Evolutionary conservation across 2,888 invertebrate species (phyloP).

Genomic region (Acanthosepion lycidas): DNA sequence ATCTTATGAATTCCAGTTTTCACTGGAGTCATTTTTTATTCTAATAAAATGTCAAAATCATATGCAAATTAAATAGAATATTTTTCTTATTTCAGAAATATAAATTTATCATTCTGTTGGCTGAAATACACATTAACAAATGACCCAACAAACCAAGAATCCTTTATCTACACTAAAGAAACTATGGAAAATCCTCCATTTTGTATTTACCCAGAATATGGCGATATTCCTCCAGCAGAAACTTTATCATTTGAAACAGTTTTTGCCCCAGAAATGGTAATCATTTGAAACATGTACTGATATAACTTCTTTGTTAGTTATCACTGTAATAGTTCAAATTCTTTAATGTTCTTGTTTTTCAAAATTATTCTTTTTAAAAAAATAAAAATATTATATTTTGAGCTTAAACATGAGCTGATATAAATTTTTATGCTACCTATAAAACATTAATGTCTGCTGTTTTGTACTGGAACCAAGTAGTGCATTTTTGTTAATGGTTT

Average conservation of each 20-base stretch:
- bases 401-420: no score
- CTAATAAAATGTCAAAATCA: background rate
- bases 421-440: no score
- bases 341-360: background rate
- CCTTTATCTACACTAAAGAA: no score
- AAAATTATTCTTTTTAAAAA: background rate
- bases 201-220: conserved; percentile 70
- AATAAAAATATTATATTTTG: no score
- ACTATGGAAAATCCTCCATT: conserved; percentile 71
- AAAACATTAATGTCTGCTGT: no score
- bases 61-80: background rate
- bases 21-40: background rate
- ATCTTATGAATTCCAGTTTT: no score
- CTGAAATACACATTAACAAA: conserved; percentile 58
- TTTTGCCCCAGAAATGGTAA: conserved; percentile 73
- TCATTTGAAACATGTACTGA: conserved; percentile 46
- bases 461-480: no score
- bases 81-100: conserved; percentile 63
- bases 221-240: conserved; percentile 63
- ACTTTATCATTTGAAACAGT: conserved; percentile 68
- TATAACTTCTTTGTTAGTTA: background rate
- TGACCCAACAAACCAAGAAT: background rate
- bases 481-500: no score
- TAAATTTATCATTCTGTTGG: conserved; percentile 72
- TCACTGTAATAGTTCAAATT: background rate